Base-by-base conservation (phyloP, 2,888 invertebrate genomes). In the Octonoba sinensis region DNA sequence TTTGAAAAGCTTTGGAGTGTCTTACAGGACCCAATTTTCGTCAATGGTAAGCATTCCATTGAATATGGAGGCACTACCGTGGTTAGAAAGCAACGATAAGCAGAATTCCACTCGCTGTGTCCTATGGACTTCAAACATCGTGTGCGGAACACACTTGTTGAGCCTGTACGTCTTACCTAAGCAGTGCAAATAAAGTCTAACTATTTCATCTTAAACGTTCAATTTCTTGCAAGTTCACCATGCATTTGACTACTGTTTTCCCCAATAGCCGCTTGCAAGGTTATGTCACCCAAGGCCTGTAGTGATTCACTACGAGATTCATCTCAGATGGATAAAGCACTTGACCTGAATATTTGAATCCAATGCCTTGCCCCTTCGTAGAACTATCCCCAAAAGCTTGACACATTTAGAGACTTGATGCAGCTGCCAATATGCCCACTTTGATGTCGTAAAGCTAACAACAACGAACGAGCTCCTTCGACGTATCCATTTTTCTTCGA, bases 391-490 rank as follows among this genome's bases (percentile, higher is more conserved):
- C 59, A 59, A 59, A 59, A 15, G 24, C 12, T 24, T 59, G 12
- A 59, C 24, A 24, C 24, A 22, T 59, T 59, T 6, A 6, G 24
- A 3, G 59, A 59, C 59, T 59, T 27, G 24, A 59, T 59, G 22
- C 12, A 24, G 12, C 24, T 59, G 22, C 0, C 20, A 16, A 59
- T 24, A 59, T n/a, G 59, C 59, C 59, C 20, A 20, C 59, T 59
- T 59, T 22, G 24, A 59, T 24, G 24, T 59, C 22, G 1, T 59
- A 27, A 20, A 59, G 59, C 6, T n/a, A n/a, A n/a, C 6, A 59
- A 59, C 59, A 22, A 12, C 59, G 24, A 59, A 59, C 24, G 59
- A 59, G 20, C 20, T 59, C 22, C 59, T 60, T 60, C 13, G 27
- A 60, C n/a, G 24, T 13, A 24, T 27, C 60, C 27, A 60, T 60